phyloP scores from a whole-genome alignment of 2,888 invertebrate species.

The Drosophila subsilvestris region DNA sequence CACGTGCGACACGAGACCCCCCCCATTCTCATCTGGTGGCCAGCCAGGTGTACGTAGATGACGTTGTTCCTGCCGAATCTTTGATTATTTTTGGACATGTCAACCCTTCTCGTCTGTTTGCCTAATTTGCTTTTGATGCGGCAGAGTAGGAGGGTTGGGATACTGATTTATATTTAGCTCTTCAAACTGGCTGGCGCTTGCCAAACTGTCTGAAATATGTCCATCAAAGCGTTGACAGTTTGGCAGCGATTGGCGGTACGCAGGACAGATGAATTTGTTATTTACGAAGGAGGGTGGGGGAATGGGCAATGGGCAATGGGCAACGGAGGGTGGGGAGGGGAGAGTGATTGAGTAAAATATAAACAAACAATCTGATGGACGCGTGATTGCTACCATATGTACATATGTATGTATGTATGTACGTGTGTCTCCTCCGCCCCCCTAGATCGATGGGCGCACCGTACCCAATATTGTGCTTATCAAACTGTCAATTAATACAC shows the following conservation, averaged over 20 bases:
- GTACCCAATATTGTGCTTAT: conserved; percentile 54
- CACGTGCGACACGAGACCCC: conserved; percentile 40
- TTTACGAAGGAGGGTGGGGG: neutral
- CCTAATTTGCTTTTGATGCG: conserved; percentile 39
- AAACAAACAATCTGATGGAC: conserved; percentile 27
- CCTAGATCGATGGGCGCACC: conserved; percentile 39
- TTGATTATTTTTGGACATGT: conserved; percentile 50
- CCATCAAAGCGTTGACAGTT: conserved; percentile 43
- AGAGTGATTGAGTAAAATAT: conserved; percentile 17
- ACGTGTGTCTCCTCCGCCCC: neutral
- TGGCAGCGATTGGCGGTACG: conserved; percentile 38
- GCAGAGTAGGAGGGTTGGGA: conserved; percentile 1
- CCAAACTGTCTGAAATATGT: conserved; percentile 50
- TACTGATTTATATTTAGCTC: conserved; percentile 41
- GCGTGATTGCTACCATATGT: conserved; percentile 48
- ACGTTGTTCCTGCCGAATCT: conserved; percentile 20
- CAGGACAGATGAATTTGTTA: conserved; percentile 25
- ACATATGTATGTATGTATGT: neutral
- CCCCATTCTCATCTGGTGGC: neutral
- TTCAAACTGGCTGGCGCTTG: conserved; percentile 29
- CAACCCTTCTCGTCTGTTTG: conserved; percentile 30
- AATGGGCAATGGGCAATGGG: too few species aligned
- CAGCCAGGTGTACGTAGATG: conserved; percentile 26
- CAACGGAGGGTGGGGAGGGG: neutral
- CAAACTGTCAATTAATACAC: conserved; percentile 57